These are phyloP conservation scores for Macrosoma leucophasiata DNA, from an alignment of 2,888 invertebrate genomes.

Conservation along the genomic window DNA sequence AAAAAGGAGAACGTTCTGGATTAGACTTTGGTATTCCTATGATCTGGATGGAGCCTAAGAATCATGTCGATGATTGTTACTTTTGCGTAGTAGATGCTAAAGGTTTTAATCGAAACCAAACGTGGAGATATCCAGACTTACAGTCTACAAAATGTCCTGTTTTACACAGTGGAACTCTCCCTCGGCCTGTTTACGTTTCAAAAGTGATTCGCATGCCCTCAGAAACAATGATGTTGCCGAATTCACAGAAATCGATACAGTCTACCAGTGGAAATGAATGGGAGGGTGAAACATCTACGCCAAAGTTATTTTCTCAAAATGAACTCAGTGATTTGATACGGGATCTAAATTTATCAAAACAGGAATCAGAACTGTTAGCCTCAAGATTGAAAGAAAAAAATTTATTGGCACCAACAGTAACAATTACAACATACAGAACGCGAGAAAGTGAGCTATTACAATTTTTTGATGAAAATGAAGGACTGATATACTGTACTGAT, in stretches of 20 bases:
- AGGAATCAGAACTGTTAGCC: too few species aligned
- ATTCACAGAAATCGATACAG: slow-evolving; percentile 2
- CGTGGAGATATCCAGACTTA: slow-evolving; percentile 5
- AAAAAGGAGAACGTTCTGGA: slow-evolving; percentile 6
- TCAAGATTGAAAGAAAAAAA: too few species aligned
- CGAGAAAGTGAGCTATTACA: slow-evolving; percentile 9
- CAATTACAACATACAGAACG: slow-evolving; percentile 4
- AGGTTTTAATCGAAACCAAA: slow-evolving; percentile 9
- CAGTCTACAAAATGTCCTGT: slow-evolving; percentile 3
- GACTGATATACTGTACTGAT: slow-evolving; percentile 12
- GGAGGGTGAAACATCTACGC: slow-evolving; percentile 2
- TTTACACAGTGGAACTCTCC: slow-evolving; percentile 4
- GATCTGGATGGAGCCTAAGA: slow-evolving; percentile 12
- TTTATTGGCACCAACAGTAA: too few species aligned
- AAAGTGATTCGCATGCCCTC: slow-evolving; percentile 9
- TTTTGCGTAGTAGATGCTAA: slow-evolving; percentile 6
- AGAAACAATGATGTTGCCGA: slow-evolving; percentile 3
- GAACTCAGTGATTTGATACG: too few species aligned
- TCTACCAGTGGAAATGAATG: slow-evolving; percentile 1
- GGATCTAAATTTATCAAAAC: too few species aligned
- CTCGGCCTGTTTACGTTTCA: too few species aligned
- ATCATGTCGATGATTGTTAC: slow-evolving; percentile 12
- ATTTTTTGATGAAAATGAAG: slow-evolving; percentile 8
- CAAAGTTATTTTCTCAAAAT: slow-evolving; percentile 10
- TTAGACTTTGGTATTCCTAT: slow-evolving; percentile 11